Base-by-base conservation (phyloP, 2,888 invertebrate species). In the Ophraella communa region DNA sequence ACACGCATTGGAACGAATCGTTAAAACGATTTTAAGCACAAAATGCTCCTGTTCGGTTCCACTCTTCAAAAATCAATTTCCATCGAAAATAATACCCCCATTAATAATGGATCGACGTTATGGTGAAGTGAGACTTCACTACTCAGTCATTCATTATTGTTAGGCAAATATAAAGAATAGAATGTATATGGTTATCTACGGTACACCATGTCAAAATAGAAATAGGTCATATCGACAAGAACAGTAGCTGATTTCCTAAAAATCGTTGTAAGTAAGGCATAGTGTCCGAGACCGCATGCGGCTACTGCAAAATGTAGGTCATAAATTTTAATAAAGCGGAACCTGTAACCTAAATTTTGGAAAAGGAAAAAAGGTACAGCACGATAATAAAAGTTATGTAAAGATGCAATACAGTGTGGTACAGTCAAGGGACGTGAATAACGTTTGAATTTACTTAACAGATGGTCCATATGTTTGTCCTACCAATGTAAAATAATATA, bases 241-340 rank as follows among this genome's bases (percentile, higher is more conserved):
- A 58, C 54, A 35, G 53, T 62, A 52, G 47, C 49, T 10, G 14
- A 20, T 65, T 68, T 66, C 66, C 64, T 67, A 62, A 63, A 67
- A 65, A 51, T 65, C 52, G 52, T 53, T 51, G 67, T 61, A 64
- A 62, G 65, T 51, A 62, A 45, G 60, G 62, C 58, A 67, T 59
- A 71, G 71, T 68, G 44, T 60, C 47, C 51, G 49, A 66, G 73
- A 74, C 74, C 74, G 73, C 74, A 73, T 73, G 74, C 68, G 70
- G 74, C 71, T 69, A 60, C 62, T 51, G 59, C 59, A 64, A 65
- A 71, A 66, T 66, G 65, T 58, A n/a, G 62, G 61, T 66, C 74
- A 72, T 75, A 75, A 75, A 75, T 75, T 70, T 73, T 71, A 72
- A 74, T 74, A 74, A 74, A 74, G 62, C 56, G 42, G 58, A 57